Base-by-base conservation (phyloP, 2,113 vertebrate genomes). In the Hippocampus comes region DNA sequence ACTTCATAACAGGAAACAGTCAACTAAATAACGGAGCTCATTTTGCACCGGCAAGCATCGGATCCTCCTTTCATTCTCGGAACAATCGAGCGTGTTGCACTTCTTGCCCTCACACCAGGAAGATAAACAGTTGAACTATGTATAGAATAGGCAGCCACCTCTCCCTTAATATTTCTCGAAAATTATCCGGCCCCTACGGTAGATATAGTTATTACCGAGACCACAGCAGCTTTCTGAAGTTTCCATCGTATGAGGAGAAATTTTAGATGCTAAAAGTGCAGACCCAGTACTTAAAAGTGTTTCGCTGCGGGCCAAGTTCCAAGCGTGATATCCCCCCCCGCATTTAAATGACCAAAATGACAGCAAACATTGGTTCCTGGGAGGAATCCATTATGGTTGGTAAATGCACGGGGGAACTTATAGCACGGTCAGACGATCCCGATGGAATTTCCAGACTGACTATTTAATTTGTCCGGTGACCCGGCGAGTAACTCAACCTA, bases 1-100 rank as follows among this genome's bases (percentile, higher is more conserved):
- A 70, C 81, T 72, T 78, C 76, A 88, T 75, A 85, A 89, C 83
- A 89, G 81, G 79, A 86, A 83, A 76, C 49, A 11, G 67, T 48
- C 21, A 73, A 46, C n/a, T 65, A 72, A 81, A 75, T 7, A 71
- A 73, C 55, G 71, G 27, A 8, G 60, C 23, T 77, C 63, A 42
- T 70, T 74, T 73, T 34, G 53, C 41, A 55, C 38, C 25, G 73
- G 70, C 27, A 14, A 43, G 27, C 53, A 27, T n/a, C 72, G 25
- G 42, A 55, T 38, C 49, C 53, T 71, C 11, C 18, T 76, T 67
- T 41, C 10, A 68, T 73, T 70, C 56, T 5, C 68, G 27, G 59
- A 73, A 27, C 53, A 56, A 56, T 56, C n/a, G n/a, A n/a, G 21
- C 9, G 53, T 56, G 53, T n/a, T 55, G 53, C 21, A 23, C 51